Evolutionary conservation across 1,140 invertebrate genomes (phyloP).

Genomic region (Apis laboriosa): DNA sequence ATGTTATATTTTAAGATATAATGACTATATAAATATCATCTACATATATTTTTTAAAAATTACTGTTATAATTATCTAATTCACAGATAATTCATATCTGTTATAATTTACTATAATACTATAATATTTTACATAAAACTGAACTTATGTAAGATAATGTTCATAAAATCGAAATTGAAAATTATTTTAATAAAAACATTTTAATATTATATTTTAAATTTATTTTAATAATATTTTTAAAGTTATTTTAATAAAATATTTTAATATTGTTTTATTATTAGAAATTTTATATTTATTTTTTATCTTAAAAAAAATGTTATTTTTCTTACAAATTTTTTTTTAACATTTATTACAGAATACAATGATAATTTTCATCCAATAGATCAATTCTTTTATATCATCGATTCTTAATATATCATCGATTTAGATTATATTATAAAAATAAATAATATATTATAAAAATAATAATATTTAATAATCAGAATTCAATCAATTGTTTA

Average conservation of each 20-base stretch:
- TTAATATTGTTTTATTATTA: too few relatives aligned
- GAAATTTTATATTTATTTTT: neutral
- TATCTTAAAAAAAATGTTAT: neutral
- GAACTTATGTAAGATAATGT: neutral
- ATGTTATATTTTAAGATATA: neutral
- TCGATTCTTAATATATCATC: neutral
- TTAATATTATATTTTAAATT: neutral
- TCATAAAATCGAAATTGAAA: neutral
- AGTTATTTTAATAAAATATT: neutral
- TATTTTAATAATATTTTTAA: neutral
- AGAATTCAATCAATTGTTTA: neutral
- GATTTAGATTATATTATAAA: neutral
- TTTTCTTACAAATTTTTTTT: neutral
- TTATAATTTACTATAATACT: too few relatives aligned
- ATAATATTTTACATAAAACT: too few relatives aligned
- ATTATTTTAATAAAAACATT: neutral
- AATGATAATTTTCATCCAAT: neutral
- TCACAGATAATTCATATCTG: neutral
- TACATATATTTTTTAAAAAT: neutral
- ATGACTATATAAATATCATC: neutral
- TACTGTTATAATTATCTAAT: neutral
- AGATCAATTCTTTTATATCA: neutral
- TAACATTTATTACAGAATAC: neutral
- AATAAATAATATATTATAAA: neutral
- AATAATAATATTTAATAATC: neutral